Evolutionary conservation across 2,113 vertebrate species (phyloP).

Genomic region (Stegostoma tigrinum): DNA sequence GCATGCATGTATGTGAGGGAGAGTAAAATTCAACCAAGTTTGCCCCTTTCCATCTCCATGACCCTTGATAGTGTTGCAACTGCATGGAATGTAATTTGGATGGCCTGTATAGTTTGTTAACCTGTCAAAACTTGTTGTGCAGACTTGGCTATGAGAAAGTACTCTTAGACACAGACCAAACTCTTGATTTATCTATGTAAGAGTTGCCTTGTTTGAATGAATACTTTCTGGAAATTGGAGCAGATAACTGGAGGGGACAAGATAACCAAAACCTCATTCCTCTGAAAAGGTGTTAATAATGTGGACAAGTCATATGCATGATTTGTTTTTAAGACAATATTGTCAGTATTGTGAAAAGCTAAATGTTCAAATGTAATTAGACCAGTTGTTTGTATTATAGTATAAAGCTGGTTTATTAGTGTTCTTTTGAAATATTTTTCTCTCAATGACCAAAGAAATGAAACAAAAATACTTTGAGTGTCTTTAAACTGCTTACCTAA

Average conservation of each 20-base stretch:
- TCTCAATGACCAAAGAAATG: background rate
- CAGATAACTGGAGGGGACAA: background rate
- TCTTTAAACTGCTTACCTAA: slow-evolving; percentile 1
- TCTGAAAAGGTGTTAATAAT: background rate
- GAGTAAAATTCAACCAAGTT: background rate
- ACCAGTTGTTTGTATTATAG: background rate
- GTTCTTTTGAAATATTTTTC: background rate
- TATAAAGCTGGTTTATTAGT: background rate
- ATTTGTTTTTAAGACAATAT: background rate
- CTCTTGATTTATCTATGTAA: background rate
- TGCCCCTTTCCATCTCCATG: background rate
- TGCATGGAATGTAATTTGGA: background rate
- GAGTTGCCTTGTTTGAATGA: background rate
- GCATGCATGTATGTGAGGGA: background rate
- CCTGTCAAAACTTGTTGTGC: background rate
- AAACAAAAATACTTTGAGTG: background rate
- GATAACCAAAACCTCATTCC: background rate
- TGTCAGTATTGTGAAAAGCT: background rate
- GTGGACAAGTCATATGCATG: background rate
- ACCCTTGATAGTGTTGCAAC: background rate
- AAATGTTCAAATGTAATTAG: background rate
- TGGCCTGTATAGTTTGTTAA: background rate
- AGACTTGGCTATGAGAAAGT: background rate
- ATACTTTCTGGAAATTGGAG: background rate
- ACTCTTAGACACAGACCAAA: background rate